phyloP scores from a whole-genome alignment of 2,113 vertebrate genomes.

The Callorhinus ursinus region DNA sequence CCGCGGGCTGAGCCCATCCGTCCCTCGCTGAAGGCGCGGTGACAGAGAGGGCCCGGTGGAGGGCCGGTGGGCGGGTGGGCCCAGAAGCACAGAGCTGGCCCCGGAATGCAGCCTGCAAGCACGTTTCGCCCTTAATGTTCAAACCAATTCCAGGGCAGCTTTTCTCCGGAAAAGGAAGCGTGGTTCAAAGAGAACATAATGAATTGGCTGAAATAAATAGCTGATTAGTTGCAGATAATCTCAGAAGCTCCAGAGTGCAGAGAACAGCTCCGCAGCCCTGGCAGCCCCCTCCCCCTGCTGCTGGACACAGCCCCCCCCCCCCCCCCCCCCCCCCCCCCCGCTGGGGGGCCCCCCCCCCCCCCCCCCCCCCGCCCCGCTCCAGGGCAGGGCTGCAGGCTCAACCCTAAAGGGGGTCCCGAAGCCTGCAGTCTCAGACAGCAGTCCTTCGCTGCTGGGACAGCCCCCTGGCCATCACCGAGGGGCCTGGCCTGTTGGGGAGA shows the following conservation, averaged over 20 bases:
- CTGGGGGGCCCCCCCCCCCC: background rate
- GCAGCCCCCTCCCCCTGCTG: no score
- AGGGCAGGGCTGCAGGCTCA: no score
- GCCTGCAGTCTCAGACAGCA: background rate
- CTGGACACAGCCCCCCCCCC: background rate
- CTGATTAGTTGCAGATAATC: conserved; percentile 57
- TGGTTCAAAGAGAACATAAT: conserved; percentile 68
- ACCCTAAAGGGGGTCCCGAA: background rate
- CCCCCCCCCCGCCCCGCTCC: background rate
- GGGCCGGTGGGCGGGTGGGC: conserved; percentile 20
- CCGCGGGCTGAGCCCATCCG: background rate
- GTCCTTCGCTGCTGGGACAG: background rate
- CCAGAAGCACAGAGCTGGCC: conserved; percentile 40
- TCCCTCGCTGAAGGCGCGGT: background rate
- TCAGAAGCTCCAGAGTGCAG: conserved; percentile 5
- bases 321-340: no score
- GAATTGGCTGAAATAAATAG: conserved; percentile 66
- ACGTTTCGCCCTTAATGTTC: conserved; percentile 24
- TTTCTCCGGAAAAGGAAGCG: conserved; percentile 54
- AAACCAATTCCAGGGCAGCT: conserved; percentile 72
- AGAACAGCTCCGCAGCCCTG: background rate
- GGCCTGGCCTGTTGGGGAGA: background rate
- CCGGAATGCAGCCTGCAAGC: conserved; percentile 44
- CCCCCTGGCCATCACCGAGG: background rate
- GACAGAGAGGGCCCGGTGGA: conserved; percentile 33